These are phyloP conservation scores for Holacanthus passer DNA, from an alignment of 2,113 vertebrate genomes.

Conservation along the genomic window DNA sequence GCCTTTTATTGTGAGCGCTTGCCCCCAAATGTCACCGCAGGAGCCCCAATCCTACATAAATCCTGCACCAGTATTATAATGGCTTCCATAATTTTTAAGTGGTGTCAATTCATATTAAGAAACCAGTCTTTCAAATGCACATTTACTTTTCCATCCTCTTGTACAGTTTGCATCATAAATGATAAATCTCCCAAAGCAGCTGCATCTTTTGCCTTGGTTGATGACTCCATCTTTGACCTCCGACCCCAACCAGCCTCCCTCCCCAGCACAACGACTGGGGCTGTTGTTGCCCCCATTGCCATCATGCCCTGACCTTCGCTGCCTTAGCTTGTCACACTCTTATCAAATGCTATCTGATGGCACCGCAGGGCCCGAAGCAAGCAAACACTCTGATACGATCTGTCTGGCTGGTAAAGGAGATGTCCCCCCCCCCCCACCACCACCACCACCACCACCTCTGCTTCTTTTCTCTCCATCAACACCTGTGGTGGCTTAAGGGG, in stretches of 20 bases:
- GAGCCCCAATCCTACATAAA: conserved; percentile 27
- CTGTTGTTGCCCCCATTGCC: conserved; percentile 51
- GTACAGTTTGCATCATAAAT: background rate
- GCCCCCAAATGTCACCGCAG: background rate
- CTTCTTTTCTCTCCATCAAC: conserved; percentile 3
- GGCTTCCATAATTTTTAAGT: conserved; percentile 2
- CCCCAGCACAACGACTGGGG: conserved; percentile 27
- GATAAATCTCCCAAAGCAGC: conserved; percentile 18
- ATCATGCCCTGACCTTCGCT: conserved; percentile 66
- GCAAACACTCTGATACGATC: conserved; percentile 54
- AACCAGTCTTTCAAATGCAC: conserved; percentile 23
- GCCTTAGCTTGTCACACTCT: conserved; percentile 63
- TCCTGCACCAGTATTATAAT: conserved; percentile 39
- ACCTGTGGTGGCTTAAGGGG: conserved; percentile 23
- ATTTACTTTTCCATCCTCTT: background rate
- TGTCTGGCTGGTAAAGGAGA: conserved; percentile 49
- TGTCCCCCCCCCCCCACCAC: background rate
- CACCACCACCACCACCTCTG: background rate
- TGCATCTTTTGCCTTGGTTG: conserved; percentile 6
- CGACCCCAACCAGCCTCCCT: conserved; percentile 2
- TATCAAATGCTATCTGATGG: conserved; percentile 70
- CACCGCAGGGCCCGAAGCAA: conserved; percentile 45
- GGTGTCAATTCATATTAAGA: conserved; percentile 7
- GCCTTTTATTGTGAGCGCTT: conserved; percentile 36
- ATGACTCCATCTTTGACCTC: conserved; percentile 44